Base-by-base conservation (phyloP, 2,113 vertebrate species). In the Eulemur macaco region DNA sequence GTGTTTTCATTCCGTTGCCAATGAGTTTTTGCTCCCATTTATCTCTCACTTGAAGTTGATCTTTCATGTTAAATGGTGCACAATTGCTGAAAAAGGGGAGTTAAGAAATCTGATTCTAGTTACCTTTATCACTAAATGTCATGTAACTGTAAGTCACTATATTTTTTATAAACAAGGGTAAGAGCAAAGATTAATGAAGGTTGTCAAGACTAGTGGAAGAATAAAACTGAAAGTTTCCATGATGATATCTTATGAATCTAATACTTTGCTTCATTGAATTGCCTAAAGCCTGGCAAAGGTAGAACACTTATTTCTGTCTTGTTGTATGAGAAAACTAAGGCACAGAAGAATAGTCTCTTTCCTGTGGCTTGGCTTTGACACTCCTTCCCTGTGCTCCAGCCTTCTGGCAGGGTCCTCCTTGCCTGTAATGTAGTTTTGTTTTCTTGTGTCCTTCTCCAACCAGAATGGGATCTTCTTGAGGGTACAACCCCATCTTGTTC, bases 71-170 rank as follows among this genome's bases (percentile, higher is more conserved):
- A 47, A 89, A 93, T 58, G 25, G 31, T 89, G 80, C 95, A 68
- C 83, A 77, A 54, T 71, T 93, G 54, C 83, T 89, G 34, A 87
- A 93, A 94, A 96, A 96, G 52, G 87, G 81, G 18, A 80, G 73
- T 89, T 69, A 93, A 94, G 56, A 96, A 93, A 94, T 76, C 29
- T 95, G 58, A 66, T 95, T 95, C 84, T 85, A 96, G 97, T 97
- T 94, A 97, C 93, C 63, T 93, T 95, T 90, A 85, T 96, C 93
- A 95, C 80, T 97, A 90, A 97, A 97, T 87, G 63, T 97, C 91
- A 66, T 69, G 42, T 92, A 96, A 86, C 88, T 93, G 68, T 71
- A 80, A 97, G 90, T 97, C 86, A 86, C 66, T 80, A 23, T 93
- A 27, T 69, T 84, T 95, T 93, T 60, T 5, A 83, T 88, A 89